A percentile compares a stretch with the other conserved stretches of the same genome.
Evolutionary conservation across 2,113 vertebrate species (phyloP).

Genomic region (Takifugu bimaculatus): DNA sequence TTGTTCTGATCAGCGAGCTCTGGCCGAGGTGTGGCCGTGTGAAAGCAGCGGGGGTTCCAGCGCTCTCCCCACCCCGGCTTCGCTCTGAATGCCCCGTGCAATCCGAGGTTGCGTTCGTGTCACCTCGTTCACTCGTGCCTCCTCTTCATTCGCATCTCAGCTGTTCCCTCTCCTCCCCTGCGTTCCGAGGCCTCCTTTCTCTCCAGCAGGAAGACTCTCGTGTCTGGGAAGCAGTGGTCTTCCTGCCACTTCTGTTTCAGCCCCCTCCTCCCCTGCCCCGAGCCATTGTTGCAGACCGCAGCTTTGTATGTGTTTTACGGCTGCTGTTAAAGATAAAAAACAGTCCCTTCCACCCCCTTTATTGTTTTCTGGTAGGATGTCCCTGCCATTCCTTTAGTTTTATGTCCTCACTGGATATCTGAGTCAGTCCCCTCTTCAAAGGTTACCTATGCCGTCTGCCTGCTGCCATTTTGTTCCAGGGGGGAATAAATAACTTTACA

Average conservation of each 20-base stretch:
- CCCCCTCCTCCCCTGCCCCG: slow-evolving; percentile 54
- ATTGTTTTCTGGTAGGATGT: slow-evolving; percentile 77
- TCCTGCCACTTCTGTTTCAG: slow-evolving; percentile 69
- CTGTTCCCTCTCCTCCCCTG: slow-evolving; percentile 42
- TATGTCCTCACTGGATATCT: slow-evolving; percentile 72
- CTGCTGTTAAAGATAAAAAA: slow-evolving; percentile 78
- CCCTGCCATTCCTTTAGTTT: slow-evolving; percentile 71
- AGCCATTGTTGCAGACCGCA: slow-evolving; percentile 71
- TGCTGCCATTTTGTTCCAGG: slow-evolving; percentile 49
- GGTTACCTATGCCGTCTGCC: slow-evolving; percentile 61
- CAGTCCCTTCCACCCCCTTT: slow-evolving; percentile 68
- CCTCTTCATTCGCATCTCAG: slow-evolving; percentile 53
- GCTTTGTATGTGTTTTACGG: slow-evolving; percentile 75
- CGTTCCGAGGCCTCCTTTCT: slow-evolving; percentile 46
- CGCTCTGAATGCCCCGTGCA: slow-evolving; percentile 55
- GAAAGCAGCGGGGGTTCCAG: slow-evolving; percentile 45
- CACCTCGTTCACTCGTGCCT: slow-evolving; percentile 38
- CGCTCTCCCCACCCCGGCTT: slow-evolving; percentile 43
- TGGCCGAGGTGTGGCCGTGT: slow-evolving; percentile 66
- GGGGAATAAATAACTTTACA: slow-evolving; percentile 72
- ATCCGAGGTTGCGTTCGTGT: slow-evolving; percentile 70
- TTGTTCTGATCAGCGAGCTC: slow-evolving; percentile 65
- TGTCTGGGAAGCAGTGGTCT: slow-evolving; percentile 71
- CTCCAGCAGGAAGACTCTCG: slow-evolving; percentile 66
- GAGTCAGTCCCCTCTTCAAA: slow-evolving; percentile 64